Evolutionary conservation across 2,113 vertebrate genomes (phyloP).

Genomic region (Malurus elegans): DNA sequence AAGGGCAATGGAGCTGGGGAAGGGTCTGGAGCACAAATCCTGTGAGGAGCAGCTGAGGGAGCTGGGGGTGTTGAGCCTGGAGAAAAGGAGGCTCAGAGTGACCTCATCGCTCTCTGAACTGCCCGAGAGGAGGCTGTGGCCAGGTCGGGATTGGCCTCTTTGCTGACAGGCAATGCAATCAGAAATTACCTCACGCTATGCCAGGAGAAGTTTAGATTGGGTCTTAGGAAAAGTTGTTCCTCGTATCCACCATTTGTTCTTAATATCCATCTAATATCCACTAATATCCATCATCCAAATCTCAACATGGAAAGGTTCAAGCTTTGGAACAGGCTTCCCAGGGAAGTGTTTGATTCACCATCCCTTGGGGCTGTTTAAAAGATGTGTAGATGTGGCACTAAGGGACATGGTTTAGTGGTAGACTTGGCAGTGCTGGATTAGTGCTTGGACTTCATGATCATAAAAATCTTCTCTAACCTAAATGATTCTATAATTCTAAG

Average conservation of each 20-base stretch:
- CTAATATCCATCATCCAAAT: neutral
- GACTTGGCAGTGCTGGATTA: neutral
- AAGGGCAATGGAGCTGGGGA: neutral
- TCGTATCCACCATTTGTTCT: neutral
- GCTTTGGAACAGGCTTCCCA: neutral
- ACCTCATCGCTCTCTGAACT: fast-evolving
- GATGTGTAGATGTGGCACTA: neutral
- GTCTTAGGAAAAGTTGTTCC: neutral
- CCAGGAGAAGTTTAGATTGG: neutral
- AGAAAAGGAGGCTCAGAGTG: neutral
- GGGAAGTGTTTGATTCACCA: neutral
- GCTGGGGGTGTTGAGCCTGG: neutral
- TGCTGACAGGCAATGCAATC: no score
- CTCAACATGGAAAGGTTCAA: neutral
- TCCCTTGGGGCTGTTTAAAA: neutral
- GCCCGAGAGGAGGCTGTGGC: neutral
- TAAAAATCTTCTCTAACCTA: neutral
- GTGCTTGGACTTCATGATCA: neutral
- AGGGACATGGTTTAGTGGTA: neutral
- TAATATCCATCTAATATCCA: neutral
- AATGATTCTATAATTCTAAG: neutral
- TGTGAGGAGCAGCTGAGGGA: neutral
- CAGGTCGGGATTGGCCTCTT: neutral
- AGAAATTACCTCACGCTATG: neutral
- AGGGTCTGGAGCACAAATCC: neutral